Conservation (phyloP, 2,888 invertebrate species). For the Choristoneura rosaceana region DNA sequence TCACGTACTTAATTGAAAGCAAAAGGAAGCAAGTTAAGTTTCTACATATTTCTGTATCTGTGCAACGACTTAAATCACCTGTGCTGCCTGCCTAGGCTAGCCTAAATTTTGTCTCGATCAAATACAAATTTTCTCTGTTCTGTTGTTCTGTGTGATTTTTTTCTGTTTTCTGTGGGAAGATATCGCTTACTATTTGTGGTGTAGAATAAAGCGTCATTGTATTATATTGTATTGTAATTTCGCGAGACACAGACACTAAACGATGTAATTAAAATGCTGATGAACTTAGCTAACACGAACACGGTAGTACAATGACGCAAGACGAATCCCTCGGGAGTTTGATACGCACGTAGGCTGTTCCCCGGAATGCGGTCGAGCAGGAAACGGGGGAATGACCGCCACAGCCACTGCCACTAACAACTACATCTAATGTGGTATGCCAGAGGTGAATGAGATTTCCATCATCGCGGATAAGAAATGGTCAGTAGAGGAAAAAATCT, state of each 20-base stretch:
- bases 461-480: slow-evolving; percentile 6
- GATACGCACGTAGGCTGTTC: slow-evolving; percentile 46
- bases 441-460: slow-evolving; percentile 23
- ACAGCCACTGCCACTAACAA: slow-evolving; percentile 41
- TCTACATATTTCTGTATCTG: no score
- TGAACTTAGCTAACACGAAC: slow-evolving; percentile 19
- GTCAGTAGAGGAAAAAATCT: slow-evolving; percentile 7
- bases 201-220: no score
- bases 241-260: not conserved
- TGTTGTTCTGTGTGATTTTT: no score
- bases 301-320: slow-evolving; percentile 17
- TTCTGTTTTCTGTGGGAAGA: no score
- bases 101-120: no score
- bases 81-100: no score
- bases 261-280: not conserved
- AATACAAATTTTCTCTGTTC: no score
- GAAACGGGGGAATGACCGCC: slow-evolving; percentile 60
- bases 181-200: no score
- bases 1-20: slow-evolving; percentile 5
- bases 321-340: slow-evolving; percentile 40
- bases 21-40: not conserved
- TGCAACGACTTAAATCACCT: no score
- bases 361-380: slow-evolving; percentile 75
- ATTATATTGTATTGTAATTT: no score
- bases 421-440: slow-evolving; percentile 24